A percentile compares a stretch with the other conserved stretches of the same genome.
Conservation (phyloP, 2,797 vertebrate genomes). For the Leuciscus waleckii region DNA sequence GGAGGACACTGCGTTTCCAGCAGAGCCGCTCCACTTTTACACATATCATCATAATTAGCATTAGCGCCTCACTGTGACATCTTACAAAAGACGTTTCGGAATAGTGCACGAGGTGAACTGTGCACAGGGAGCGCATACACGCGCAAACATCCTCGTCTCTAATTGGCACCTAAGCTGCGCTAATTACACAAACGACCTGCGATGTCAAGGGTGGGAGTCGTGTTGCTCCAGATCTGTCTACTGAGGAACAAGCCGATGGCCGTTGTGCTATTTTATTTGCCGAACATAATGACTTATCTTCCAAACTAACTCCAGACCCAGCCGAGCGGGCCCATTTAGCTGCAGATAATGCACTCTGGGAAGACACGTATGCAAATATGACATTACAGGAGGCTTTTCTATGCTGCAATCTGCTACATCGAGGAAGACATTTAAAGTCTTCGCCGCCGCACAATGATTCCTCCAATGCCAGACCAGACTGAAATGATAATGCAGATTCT, state of each 20-base stretch:
- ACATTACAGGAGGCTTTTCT: slow-evolving; percentile 78
- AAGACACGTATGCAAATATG: slow-evolving; percentile 82
- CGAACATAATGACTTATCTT: slow-evolving; percentile 72
- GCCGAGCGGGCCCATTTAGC: slow-evolving; percentile 61
- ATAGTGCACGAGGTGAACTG: slow-evolving; percentile 13
- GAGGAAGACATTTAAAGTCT: slow-evolving; percentile 46
- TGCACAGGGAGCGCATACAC: not conserved
- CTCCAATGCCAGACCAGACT: slow-evolving; percentile 7
- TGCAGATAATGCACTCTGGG: slow-evolving; percentile 68
- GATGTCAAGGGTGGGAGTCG: slow-evolving; percentile 48
- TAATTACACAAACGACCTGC: slow-evolving; percentile 41
- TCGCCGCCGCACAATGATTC: slow-evolving; percentile 3
- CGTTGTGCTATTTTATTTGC: slow-evolving; percentile 75
- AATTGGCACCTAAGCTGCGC: slow-evolving; percentile 26
- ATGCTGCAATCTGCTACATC: slow-evolving; percentile 68
- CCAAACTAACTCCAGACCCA: slow-evolving; percentile 71
- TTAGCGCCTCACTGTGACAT: slow-evolving; percentile 21
- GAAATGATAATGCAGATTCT: slow-evolving; percentile 22
- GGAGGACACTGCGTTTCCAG: slow-evolving; percentile 29
- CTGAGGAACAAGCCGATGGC: slow-evolving; percentile 68
- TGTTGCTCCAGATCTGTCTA: slow-evolving; percentile 60
- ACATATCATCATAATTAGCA: slow-evolving; percentile 41
- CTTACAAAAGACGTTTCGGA: slow-evolving; percentile 17
- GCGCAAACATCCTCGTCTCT: slow-evolving; percentile 18
- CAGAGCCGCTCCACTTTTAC: slow-evolving; percentile 24